Evolutionary conservation across 92 coral and sea anemone genomes (phyloP), one percentile per base, ranked within the genome.

Genomic region (Porites lobata): DNA sequence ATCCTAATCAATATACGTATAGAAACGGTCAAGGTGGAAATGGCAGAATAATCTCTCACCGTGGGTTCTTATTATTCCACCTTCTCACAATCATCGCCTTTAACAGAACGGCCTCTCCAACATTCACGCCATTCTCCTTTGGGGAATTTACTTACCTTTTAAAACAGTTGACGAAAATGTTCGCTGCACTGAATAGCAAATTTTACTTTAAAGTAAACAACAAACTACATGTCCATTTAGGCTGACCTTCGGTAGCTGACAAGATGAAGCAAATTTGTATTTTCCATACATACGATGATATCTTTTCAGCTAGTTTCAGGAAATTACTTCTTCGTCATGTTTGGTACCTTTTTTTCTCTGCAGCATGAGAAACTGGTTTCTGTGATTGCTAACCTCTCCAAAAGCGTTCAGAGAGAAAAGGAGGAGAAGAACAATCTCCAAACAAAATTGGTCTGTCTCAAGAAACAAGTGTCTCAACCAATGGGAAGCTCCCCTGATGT

Each of bases 381-480:
- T 19, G 98, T 95, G 74, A 95, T 95, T 64, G 94, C 96, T 51
- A 95, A 95, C 86, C 94, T 95, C 14, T 95, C 98, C 64, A 95
- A 95, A 79, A 95, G 96, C 87, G 98, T 95, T 9, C 96, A 95
- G 78, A 90, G 96, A 12, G 98, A 95, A 61, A 95, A 95, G 79
- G 98, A 95, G 79, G 96, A 94, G 64, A 93, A 90, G 80, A 85
- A 89, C 75, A 87, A 89, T 38, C 90, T 95, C 26, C 98, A 93
- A 62, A 93, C 98, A 4, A 96, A 95, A 81, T 77, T 95, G 79
- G 91, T 94, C 29, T 95, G 94, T 86, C 88, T 95, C 57, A 95
- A 95, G 85, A 84, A 85, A 75, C 94, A 95, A 73, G 96, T 89
- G 47, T 86, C 98, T 58, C 94, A 93, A 47, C 93, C 98, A 59